These are phyloP conservation scores for Iselma pallidipennis DNA, from an alignment of 2,888 invertebrate genomes.

Conservation along the genomic window DNA sequence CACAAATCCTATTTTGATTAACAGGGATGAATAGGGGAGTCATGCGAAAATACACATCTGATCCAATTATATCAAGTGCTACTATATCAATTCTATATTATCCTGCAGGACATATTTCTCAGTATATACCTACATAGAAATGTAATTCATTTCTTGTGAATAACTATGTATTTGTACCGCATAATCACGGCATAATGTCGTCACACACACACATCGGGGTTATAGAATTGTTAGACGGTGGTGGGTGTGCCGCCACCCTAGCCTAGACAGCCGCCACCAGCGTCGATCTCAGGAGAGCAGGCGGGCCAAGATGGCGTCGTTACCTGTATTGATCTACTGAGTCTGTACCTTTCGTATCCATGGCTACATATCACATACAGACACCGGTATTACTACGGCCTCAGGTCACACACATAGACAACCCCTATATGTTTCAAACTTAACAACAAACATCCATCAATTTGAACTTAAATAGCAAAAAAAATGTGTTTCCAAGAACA, in stretches of 20 bases:
- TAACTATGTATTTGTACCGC: too few relatives aligned
- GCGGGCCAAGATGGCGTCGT: conserved; percentile 52
- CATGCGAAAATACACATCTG: background rate
- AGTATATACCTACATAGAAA: too few relatives aligned
- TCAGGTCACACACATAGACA: conserved; percentile 7
- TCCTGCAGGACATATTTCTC: too few relatives aligned
- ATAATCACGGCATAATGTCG: conserved; percentile 22
- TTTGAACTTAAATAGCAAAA: background rate
- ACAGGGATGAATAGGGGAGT: conserved; percentile 27
- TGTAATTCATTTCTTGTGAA: background rate
- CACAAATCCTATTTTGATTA: conserved; percentile 8
- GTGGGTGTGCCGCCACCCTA: conserved; percentile 43
- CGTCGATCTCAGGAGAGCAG: conserved; percentile 53
- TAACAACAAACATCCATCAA: background rate
- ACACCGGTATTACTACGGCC: conserved; percentile 44
- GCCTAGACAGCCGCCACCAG: conserved; percentile 26
- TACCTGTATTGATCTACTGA: conserved; percentile 49
- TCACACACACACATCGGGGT: too few relatives aligned
- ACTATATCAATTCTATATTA: too few relatives aligned
- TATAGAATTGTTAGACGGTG: conserved; percentile 27
- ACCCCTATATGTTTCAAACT: background rate
- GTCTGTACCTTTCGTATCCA: conserved; percentile 51
- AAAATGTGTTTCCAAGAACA: too few relatives aligned
- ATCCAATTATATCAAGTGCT: background rate
- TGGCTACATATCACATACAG: conserved; percentile 51